Conservation (phyloP, 2,797 vertebrate species). For the Acipenser oxyrinchus region DNA sequence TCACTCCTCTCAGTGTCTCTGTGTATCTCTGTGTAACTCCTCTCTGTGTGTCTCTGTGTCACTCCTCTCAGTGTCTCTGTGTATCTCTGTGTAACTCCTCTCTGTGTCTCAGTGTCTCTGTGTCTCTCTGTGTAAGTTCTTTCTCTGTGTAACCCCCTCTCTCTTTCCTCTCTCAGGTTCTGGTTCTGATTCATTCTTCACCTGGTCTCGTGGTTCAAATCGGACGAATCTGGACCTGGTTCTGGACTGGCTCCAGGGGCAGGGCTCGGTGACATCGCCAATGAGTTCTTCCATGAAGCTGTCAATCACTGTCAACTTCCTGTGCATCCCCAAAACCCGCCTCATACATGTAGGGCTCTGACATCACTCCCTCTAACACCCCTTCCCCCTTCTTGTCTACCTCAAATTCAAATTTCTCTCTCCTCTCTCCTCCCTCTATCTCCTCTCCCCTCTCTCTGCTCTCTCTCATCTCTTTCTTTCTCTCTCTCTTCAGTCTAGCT, state of each 20-base stretch:
- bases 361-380: background rate
- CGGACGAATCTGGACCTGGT: conserved; percentile 85
- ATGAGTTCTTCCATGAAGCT: conserved; percentile 86
- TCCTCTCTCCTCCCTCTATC: too few species aligned
- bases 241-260: conserved; percentile 83
- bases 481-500: conserved; percentile 56
- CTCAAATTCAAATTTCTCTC: background rate
- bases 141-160: conserved; percentile 20
- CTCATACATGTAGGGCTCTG: conserved; percentile 71
- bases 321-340: conserved; percentile 81
- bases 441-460: background rate
- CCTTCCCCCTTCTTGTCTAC: background rate
- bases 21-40: too few species aligned
- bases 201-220: conserved; percentile 88
- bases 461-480: background rate
- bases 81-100: too few species aligned
- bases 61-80: too few species aligned
- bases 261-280: conserved; percentile 83
- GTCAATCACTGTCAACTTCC: conserved; percentile 81
- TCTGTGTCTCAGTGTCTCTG: too few species aligned
- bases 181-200: conserved; percentile 69
- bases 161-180: conserved; percentile 12
- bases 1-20: too few species aligned
- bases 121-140: background rate
- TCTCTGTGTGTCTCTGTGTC: too few species aligned